Conservation (phyloP, 2,888 invertebrate species). For the Chirona hameri region DNA sequence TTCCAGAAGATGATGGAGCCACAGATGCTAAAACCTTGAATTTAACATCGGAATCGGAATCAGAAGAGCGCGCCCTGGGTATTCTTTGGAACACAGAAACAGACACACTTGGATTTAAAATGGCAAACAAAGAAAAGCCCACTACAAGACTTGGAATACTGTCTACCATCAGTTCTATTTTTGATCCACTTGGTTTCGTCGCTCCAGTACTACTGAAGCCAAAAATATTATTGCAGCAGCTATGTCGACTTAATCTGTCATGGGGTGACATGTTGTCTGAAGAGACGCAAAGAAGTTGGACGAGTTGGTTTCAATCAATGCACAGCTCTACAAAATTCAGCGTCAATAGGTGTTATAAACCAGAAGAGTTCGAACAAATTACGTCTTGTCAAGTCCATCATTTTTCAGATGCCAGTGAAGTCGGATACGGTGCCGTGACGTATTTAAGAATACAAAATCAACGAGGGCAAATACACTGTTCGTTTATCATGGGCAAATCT, state of each 20-base stretch:
- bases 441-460: not conserved
- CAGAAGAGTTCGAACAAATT: not conserved
- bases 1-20: not conserved
- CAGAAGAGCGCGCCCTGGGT: not conserved
- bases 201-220: not conserved
- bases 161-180: not conserved
- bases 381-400: not conserved
- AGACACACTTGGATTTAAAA: not conserved
- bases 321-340: not conserved
- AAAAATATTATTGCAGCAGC: not conserved
- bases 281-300: not conserved
- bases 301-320: not conserved
- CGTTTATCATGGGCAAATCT: not conserved
- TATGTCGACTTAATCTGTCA: not conserved
- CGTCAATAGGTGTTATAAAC: not conserved
- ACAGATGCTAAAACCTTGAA: not conserved
- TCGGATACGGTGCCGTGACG: not conserved
- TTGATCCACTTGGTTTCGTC: not conserved
- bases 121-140: not conserved
- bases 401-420: not conserved
- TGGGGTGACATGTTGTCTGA: not conserved
- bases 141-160: not conserved
- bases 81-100: not conserved
- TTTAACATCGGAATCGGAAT: not conserved
- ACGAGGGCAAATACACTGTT: not conserved